Percentiles rank a stretch among this genome's conserved stretches.
Evolutionary conservation across 2,113 vertebrate genomes (phyloP).

Genomic region (Calidris pygmaea): DNA sequence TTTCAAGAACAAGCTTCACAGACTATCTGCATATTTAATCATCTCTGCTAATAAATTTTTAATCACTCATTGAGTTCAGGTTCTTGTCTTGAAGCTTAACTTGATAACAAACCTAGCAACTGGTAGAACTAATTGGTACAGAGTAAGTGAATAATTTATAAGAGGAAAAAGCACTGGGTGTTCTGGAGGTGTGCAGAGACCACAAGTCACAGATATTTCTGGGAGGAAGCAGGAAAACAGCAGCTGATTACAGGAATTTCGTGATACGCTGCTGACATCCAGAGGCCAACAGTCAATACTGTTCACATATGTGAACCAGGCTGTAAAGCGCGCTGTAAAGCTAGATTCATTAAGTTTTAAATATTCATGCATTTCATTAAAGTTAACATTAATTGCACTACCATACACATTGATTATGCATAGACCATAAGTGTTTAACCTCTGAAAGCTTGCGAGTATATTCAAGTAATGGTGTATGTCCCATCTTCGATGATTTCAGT

Average conservation of each 20-base stretch:
- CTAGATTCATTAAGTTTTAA: constrained; percentile 55
- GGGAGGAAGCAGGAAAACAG: constrained; percentile 59
- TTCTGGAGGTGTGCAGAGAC: constrained; percentile 72
- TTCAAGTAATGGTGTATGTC: constrained; percentile 41
- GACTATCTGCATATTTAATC: constrained; percentile 86
- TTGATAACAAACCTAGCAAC: constrained; percentile 84
- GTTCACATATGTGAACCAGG: constrained; percentile 29
- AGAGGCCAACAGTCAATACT: constrained; percentile 72
- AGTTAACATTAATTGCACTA: constrained; percentile 61
- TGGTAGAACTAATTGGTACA: constrained; percentile 86
- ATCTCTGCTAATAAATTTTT: constrained; percentile 83
- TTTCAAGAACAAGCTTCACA: constrained; percentile 82
- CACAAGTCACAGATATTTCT: constrained; percentile 68
- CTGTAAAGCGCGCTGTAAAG: constrained; percentile 1
- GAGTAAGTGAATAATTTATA: constrained; percentile 85
- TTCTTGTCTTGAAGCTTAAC: constrained; percentile 85
- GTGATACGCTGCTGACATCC: constrained; percentile 79
- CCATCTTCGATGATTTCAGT: constrained; percentile 2
- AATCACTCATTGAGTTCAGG: constrained; percentile 80
- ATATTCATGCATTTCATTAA: constrained; percentile 67
- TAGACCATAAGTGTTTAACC: constrained; percentile 52
- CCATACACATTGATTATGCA: constrained; percentile 59
- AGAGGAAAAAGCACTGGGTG: constrained; percentile 70
- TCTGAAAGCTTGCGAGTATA: constrained; percentile 63
- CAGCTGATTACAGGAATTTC: constrained; percentile 13